A percentile compares a stretch with the other conserved stretches of the same genome.
Conservation (phyloP, 2,113 vertebrate genomes). For the Dendrocopos noguchii region DNA sequence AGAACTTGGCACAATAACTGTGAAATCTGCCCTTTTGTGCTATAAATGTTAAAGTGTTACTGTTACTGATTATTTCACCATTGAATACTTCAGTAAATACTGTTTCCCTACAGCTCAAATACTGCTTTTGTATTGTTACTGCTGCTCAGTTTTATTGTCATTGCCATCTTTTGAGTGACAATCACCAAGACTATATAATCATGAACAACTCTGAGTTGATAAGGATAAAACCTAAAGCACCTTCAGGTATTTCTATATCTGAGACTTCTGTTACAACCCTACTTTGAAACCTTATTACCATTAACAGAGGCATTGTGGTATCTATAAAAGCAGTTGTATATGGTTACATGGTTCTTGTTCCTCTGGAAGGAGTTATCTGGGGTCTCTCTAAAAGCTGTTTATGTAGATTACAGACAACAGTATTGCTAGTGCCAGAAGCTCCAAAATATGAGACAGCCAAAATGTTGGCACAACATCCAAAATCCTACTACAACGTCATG, state of each 20-base stretch:
- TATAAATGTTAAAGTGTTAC: neutral
- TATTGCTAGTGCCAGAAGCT: neutral
- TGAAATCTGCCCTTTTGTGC: neutral
- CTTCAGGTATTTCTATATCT: neutral
- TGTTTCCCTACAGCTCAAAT: neutral
- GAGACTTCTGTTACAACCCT: neutral
- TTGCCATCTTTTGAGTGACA: neutral
- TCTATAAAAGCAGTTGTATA: neutral
- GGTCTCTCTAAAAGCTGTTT: neutral
- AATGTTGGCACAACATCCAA: neutral
- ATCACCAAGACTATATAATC: rapidly evolving
- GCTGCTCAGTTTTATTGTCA: neutral
- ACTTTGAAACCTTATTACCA: neutral
- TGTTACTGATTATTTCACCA: neutral
- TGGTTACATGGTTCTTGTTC: neutral
- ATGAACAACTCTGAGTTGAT: neutral
- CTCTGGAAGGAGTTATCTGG: neutral
- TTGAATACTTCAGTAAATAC: neutral
- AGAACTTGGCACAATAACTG: neutral
- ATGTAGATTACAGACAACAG: neutral
- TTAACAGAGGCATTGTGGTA: neutral
- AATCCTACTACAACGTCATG: neutral
- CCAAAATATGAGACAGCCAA: neutral
- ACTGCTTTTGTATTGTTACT: neutral
- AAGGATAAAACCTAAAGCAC: neutral